A percentile compares a stretch with the other conserved stretches of the same genome.
phyloP scores from a whole-genome alignment of 1,140 invertebrate genomes.

The Apis laboriosa region DNA sequence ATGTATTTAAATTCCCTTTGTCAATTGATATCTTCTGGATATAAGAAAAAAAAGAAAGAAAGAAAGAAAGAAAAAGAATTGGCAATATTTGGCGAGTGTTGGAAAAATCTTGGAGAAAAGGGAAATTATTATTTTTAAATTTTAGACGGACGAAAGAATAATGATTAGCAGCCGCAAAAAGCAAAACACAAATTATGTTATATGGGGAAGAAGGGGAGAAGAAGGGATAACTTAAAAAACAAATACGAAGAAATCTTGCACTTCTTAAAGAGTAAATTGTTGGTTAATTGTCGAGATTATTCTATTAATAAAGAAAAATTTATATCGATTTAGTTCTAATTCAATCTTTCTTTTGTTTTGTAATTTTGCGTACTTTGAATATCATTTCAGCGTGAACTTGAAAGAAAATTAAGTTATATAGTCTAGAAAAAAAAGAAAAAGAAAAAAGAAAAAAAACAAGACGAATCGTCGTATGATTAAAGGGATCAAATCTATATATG shows the following conservation, averaged over 20 bases:
- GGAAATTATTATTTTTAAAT: constrained; percentile 28
- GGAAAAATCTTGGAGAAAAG: not conserved
- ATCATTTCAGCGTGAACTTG: not conserved
- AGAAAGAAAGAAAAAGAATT: not conserved
- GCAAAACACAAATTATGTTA: not conserved
- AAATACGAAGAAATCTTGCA: constrained; percentile 19
- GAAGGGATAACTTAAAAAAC: not conserved
- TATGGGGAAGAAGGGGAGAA: not conserved
- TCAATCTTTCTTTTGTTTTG: constrained; percentile 44
- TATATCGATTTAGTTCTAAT: constrained; percentile 59
- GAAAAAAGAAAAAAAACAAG: not conserved
- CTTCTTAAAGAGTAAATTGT: constrained; percentile 53
- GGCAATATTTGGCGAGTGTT: too few relatives aligned
- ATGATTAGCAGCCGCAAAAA: constrained; percentile 28
- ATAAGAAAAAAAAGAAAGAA: not conserved
- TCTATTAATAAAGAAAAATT: constrained; percentile 60
- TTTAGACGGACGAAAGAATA: constrained; percentile 24
- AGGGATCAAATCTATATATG: not conserved
- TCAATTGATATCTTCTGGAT: not conserved
- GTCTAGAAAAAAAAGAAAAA: too few relatives aligned
- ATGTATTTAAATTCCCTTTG: not conserved
- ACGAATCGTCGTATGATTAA: not conserved
- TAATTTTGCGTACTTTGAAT: not conserved
- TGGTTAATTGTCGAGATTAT: constrained; percentile 65
- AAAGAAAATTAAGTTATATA: not conserved